phyloP scores from a whole-genome alignment of 1,140 invertebrate species.

The Argopecten irradians region DNA sequence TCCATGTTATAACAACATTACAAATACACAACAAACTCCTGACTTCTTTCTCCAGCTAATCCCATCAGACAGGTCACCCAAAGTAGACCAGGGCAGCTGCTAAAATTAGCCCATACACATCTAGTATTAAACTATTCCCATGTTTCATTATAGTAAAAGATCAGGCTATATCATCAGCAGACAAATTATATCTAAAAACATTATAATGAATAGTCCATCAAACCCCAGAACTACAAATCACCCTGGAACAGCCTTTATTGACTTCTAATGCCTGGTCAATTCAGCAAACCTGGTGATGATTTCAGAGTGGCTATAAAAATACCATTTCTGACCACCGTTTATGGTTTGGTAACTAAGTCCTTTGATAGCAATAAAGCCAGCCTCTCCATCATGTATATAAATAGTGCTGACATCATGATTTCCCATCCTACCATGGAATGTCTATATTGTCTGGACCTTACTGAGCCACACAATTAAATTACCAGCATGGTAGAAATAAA shows the following conservation, averaged over 20 bases:
- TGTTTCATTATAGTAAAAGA: background rate
- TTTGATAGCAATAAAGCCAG: background rate
- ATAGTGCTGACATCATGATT: slow-evolving; percentile 7
- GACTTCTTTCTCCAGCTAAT: background rate
- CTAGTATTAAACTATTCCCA: no score
- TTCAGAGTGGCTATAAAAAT: background rate
- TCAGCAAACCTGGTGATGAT: background rate
- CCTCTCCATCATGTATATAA: background rate
- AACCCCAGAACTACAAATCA: background rate
- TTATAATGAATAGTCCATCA: background rate
- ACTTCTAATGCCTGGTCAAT: background rate
- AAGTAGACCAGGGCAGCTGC: background rate
- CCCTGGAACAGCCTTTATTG: background rate
- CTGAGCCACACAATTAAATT: background rate
- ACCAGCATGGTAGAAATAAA: background rate
- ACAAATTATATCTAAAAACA: background rate
- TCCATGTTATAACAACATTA: background rate
- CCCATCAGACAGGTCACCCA: background rate
- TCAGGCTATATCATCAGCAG: background rate
- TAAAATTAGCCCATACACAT: background rate
- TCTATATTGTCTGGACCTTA: background rate
- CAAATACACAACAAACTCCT: background rate
- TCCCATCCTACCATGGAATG: background rate
- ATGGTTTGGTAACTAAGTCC: background rate
- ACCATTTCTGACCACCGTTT: background rate